phyloP scores from a whole-genome alignment of 2,113 vertebrate genomes.

The Hylia prasina region DNA sequence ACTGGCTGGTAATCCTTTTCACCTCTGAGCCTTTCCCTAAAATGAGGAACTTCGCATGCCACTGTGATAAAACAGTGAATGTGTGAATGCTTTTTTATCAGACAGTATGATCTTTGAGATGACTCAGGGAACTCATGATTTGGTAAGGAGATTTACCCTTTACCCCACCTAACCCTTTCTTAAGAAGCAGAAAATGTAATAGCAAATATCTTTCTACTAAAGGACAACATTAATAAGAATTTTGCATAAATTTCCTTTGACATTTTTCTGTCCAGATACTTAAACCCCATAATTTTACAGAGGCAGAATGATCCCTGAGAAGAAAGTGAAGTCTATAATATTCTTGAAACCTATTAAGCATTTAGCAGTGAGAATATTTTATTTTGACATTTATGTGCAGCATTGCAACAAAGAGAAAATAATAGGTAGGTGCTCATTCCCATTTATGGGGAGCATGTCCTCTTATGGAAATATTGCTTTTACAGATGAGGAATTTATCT shows the following conservation, averaged over 20 bases:
- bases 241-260: neutral
- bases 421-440: neutral
- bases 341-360: neutral
- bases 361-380: neutral
- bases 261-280: neutral
- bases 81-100: neutral
- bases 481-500: neutral
- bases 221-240: neutral
- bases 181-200: neutral
- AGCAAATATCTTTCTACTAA: neutral
- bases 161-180: neutral
- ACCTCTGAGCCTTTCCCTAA: neutral
- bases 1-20: neutral
- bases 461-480: neutral
- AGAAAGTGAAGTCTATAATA: neutral
- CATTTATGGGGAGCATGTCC: neutral
- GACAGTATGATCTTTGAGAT: neutral
- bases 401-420: neutral
- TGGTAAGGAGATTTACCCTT: neutral
- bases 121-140: neutral
- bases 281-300: neutral
- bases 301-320: neutral
- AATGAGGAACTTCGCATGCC: fast-evolving
- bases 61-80: neutral
- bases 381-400: neutral